Conservation (phyloP, 2,888 invertebrate species). For the Amblyjoppa proteus region DNA sequence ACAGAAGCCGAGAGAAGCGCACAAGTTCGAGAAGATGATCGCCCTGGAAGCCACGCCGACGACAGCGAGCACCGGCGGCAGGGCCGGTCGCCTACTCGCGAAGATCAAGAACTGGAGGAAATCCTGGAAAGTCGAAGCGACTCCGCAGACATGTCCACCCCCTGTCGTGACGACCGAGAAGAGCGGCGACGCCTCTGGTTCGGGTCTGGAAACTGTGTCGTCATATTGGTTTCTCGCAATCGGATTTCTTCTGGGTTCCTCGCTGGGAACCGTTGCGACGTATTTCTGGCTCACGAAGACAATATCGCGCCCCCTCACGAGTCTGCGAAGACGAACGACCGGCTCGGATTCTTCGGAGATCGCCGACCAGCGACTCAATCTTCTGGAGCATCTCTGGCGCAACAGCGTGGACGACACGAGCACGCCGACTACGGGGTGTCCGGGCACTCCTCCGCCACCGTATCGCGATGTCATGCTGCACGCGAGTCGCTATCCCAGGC, state of each 20-base stretch:
- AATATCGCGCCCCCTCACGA: conserved; percentile 68
- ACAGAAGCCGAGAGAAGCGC: conserved; percentile 5
- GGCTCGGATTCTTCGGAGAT: conserved; percentile 19
- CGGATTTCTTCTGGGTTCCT: conserved; percentile 79
- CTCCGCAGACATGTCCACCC: conserved; percentile 16
- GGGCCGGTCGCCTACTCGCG: conserved; percentile 37
- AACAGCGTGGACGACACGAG: conserved; percentile 58
- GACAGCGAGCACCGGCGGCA: not conserved
- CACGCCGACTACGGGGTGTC: conserved; percentile 73
- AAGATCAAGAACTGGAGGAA: conserved; percentile 47
- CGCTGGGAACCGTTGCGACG: conserved; percentile 74
- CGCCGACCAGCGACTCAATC: conserved; percentile 73
- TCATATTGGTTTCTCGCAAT: conserved; percentile 76
- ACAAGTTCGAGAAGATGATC: conserved; percentile 65
- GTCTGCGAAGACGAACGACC: conserved; percentile 53
- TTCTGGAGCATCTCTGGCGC: conserved; percentile 75
- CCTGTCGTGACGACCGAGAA: not conserved
- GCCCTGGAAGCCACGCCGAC: not conserved
- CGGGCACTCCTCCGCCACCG: conserved; percentile 82
- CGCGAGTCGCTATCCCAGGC: conserved; percentile 72
- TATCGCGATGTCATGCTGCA: conserved; percentile 81
- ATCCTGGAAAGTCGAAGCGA: conserved; percentile 37
- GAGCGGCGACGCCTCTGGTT: not conserved
- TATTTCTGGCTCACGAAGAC: conserved; percentile 77
- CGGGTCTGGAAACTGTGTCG: conserved; percentile 66